phyloP scores from a whole-genome alignment of 1,140 invertebrate genomes.

The Lysiphlebus fabarum region DNA sequence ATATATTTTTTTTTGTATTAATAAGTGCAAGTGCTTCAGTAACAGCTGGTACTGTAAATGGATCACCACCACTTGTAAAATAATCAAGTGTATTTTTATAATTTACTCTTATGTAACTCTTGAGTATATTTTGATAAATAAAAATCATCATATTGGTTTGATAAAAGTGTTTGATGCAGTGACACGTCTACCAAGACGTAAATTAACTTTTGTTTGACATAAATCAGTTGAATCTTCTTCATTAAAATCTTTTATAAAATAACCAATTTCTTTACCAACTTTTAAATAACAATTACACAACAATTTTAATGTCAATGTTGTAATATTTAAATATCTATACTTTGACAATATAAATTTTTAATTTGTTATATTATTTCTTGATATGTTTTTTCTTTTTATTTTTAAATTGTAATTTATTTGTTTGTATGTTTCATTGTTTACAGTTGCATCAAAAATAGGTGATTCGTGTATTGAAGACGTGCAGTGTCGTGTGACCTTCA shows the following conservation, averaged over 20 bases:
- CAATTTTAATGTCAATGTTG: constrained; percentile 60
- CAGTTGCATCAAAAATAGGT: constrained; percentile 40
- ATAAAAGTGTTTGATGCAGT: constrained; percentile 70
- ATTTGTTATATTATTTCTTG: too few species aligned
- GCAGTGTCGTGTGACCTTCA: constrained; percentile 45
- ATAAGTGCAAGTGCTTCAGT: constrained; percentile 70
- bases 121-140: constrained; percentile 66
- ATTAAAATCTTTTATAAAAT: constrained; percentile 58
- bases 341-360: too few species aligned
- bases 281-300: constrained; percentile 57
- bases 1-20: constrained; percentile 52
- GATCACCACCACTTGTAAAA: constrained; percentile 59
- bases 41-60: constrained; percentile 68
- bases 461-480: constrained; percentile 39
- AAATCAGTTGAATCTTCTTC: constrained; percentile 63
- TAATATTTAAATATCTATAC: constrained; percentile 69
- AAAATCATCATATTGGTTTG: constrained; percentile 65
- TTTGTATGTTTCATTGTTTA: constrained; percentile 14
- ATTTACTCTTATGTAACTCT: constrained; percentile 62
- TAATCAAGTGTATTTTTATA: constrained; percentile 60
- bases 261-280: constrained; percentile 59
- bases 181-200: constrained; percentile 66
- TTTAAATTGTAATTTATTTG: too few species aligned
- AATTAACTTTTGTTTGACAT: constrained; percentile 67
- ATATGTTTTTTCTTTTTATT: too few species aligned